phyloP scores from a whole-genome alignment of 1,140 invertebrate species.

The Plectrocnemia conspersa region DNA sequence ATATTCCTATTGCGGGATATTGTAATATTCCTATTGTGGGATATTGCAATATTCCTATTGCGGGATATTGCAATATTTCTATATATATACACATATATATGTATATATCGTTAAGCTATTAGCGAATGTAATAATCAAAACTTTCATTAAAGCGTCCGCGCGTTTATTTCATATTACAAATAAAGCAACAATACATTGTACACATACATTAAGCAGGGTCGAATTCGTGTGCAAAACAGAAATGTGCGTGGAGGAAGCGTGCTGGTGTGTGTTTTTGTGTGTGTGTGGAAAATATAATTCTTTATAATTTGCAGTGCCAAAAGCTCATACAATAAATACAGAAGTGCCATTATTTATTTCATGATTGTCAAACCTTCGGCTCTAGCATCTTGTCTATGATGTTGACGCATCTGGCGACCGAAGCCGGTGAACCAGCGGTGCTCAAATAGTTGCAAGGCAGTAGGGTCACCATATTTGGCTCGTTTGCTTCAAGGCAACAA shows the following conservation, averaged over 20 bases:
- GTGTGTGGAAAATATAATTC: not conserved
- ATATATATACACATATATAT: too few species aligned
- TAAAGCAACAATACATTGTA: too few species aligned
- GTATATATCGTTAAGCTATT: too few species aligned
- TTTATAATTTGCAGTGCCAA: not conserved
- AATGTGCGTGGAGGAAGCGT: not conserved
- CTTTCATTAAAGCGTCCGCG: too few species aligned
- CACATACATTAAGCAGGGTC: too few species aligned
- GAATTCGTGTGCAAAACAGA: too few species aligned
- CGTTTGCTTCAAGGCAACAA: conserved; percentile 7
- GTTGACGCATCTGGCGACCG: conserved; percentile 24
- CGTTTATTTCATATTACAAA: too few species aligned
- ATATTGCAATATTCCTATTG: too few species aligned
- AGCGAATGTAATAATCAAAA: too few species aligned
- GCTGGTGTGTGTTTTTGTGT: not conserved
- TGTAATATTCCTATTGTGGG: too few species aligned
- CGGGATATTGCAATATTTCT: too few species aligned
- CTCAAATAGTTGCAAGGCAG: conserved; percentile 32
- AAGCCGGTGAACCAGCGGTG: conserved; percentile 24
- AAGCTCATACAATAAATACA: conserved; percentile 9
- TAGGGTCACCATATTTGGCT: conserved; percentile 31
- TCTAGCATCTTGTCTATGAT: conserved; percentile 30
- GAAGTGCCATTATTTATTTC: not conserved
- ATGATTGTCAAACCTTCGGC: conserved; percentile 30
- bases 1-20: too few species aligned